Evolutionary conservation across 1,140 invertebrate genomes (phyloP).

Genomic region (Tachypleus tridentatus): DNA sequence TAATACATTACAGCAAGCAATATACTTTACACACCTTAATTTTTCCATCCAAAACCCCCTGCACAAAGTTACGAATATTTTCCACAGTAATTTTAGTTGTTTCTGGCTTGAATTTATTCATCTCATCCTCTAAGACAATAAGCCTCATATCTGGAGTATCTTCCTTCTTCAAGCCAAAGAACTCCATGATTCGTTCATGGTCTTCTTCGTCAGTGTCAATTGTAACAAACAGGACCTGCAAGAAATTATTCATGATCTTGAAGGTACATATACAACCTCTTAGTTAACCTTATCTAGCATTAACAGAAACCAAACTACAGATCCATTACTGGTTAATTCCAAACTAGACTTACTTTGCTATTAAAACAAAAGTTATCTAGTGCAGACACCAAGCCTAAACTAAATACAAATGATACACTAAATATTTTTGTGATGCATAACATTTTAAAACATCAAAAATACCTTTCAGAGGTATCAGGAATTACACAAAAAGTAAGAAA

Average conservation of each 20-base stretch:
- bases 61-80: constrained; percentile 69
- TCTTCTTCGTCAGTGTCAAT: constrained; percentile 93
- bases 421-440: too few relatives aligned
- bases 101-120: constrained; percentile 95
- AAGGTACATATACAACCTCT: too few relatives aligned
- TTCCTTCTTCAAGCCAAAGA: constrained; percentile 93
- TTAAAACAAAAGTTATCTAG: too few relatives aligned
- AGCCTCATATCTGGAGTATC: constrained; percentile 85
- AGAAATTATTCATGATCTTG: constrained; percentile 27
- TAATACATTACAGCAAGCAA: constrained; percentile 6
- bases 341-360: too few relatives aligned
- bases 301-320: too few relatives aligned
- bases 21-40: constrained; percentile 48
- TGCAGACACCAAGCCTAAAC: too few relatives aligned
- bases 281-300: too few relatives aligned
- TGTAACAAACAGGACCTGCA: constrained; percentile 75
- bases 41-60: constrained; percentile 77
- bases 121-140: constrained; percentile 91
- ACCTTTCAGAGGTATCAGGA: too few relatives aligned
- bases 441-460: too few relatives aligned
- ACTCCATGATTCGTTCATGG: constrained; percentile 92
- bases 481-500: too few relatives aligned
- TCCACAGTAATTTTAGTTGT: constrained; percentile 59
- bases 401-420: too few relatives aligned
- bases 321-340: too few relatives aligned